Evolutionary conservation across 2,797 vertebrate genomes (phyloP), one percentile per base, ranked within the genome.

Genomic region (Propithecus perrieri): DNA sequence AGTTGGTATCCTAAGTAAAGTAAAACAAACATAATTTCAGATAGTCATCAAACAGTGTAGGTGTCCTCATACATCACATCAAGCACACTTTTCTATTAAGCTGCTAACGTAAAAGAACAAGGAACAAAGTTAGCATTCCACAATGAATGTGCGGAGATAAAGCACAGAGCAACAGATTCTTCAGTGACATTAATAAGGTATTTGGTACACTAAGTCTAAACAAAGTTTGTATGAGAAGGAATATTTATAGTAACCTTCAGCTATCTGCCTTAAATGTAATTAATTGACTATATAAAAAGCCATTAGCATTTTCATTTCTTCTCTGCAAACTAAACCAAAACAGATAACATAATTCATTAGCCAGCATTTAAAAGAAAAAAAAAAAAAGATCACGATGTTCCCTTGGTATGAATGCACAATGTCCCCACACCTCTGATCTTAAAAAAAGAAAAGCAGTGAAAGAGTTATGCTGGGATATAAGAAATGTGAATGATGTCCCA

Each of bases 101-200:
- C 55, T 74, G 57, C 55, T 91, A 69, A 93, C 85, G 79, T 85
- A 59, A 67, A 80, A 80, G 74, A 91, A 41, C 46, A 85, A 89
- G 48, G 38, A 95, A 81, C 57, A 85, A 93, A 96, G 69, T 91
- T 72, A 91, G 71, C 86, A 96, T 96, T 96, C 74, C 79, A 95
- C 69, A 48, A 28, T 48, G 67, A 92, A 86, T 8, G 5, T 76
- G 35, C 38, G 91, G 71, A 95, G 69, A 96, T 97, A 97, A 97
- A 97, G 74, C 72, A 88, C 46, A 94, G 57, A 80, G 88, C 81
- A 81, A 85, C 74, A 97, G 88, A 96, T 97, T 96, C 91, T 86
- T 96, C 48, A 69, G 92, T 96, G 95, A 97, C 95, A 93, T 97
- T 96, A 97, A 95, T 95, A 96, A 95, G 92, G 92, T 93, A 97